phyloP scores from a whole-genome alignment of 1,140 invertebrate species.

The Caenorhabditis latens region DNA sequence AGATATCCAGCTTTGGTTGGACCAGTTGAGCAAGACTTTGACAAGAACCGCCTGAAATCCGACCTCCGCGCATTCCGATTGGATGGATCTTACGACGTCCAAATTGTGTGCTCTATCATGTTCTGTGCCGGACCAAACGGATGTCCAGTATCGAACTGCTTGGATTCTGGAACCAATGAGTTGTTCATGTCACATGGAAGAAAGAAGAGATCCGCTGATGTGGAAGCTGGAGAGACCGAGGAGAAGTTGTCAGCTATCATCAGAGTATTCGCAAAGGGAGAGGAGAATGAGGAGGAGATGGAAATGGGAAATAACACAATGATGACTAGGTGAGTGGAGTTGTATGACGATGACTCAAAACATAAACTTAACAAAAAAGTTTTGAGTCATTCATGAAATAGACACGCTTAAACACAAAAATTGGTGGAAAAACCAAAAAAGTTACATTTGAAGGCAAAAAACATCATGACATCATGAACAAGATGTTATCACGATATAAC shows the following conservation, averaged over 20 bases:
- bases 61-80: constrained; percentile 78
- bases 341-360: not conserved
- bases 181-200: constrained; percentile 76
- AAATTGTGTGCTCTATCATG: constrained; percentile 77
- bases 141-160: constrained; percentile 77
- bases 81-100: constrained; percentile 77
- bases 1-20: constrained; percentile 77
- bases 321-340: constrained; percentile 10
- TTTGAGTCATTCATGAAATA: too few species aligned
- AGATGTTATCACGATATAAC: too few species aligned
- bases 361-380: too few species aligned
- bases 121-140: constrained; percentile 78
- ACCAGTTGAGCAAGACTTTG: constrained; percentile 77
- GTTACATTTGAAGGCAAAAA: too few species aligned
- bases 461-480: too few species aligned
- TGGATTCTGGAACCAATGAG: constrained; percentile 77
- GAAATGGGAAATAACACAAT: constrained; percentile 42
- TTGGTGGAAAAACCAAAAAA: too few species aligned
- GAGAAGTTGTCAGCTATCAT: constrained; percentile 77
- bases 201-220: constrained; percentile 70
- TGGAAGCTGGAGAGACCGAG: constrained; percentile 63
- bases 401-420: too few species aligned
- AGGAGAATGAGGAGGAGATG: constrained; percentile 71
- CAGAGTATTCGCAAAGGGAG: constrained; percentile 75
- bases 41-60: constrained; percentile 75